These are phyloP conservation scores for Philaenus spumarius DNA, from an alignment of 1,140 invertebrate genomes.

Conservation along the genomic window DNA sequence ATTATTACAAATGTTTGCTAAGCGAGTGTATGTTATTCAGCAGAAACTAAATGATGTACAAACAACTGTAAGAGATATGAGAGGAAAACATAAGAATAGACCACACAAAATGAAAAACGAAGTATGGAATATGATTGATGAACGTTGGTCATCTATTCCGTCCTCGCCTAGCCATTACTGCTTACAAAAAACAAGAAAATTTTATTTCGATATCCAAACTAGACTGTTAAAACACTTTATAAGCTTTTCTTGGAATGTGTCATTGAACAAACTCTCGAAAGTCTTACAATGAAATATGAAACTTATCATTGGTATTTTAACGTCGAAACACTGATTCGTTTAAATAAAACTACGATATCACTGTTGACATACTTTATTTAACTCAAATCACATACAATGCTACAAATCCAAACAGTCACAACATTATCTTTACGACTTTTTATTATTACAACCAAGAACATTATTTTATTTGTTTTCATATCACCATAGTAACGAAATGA, in stretches of 20 bases:
- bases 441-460: no score
- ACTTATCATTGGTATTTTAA: constrained; percentile 10
- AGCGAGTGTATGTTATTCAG: constrained; percentile 6
- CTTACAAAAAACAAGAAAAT: neutral
- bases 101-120: neutral
- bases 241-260: constrained; percentile 4
- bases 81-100: constrained; percentile 9
- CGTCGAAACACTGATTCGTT: no score
- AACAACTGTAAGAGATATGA: neutral
- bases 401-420: no score
- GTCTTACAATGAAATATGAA: neutral
- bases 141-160: constrained; percentile 14
- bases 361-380: no score
- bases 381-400: no score
- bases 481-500: no score
- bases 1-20: constrained; percentile 8
- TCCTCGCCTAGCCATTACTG: constrained; percentile 3
- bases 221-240: constrained; percentile 1
- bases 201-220: constrained; percentile 1
- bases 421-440: no score
- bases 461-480: no score
- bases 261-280: neutral
- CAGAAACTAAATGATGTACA: constrained; percentile 7
- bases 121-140: constrained; percentile 10
- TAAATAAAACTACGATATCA: no score